Evolutionary conservation across 2,113 vertebrate genomes (phyloP), one percentile per base, ranked within the genome.

Genomic region (Thunnus thynnus): DNA sequence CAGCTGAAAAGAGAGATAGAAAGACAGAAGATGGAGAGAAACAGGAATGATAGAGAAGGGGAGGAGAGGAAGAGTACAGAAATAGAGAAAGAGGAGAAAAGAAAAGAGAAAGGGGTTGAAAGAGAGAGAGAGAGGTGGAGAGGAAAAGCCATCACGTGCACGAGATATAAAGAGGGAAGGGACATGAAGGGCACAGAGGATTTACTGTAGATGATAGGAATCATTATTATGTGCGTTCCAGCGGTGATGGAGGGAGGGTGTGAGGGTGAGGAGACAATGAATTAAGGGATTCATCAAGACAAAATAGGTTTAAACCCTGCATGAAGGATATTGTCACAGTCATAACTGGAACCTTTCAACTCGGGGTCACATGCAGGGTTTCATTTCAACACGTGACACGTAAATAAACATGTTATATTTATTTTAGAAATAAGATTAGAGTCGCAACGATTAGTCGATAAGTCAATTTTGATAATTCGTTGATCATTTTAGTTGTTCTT

Each of bases 121-220:
- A 58, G 73, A 76, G 80, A 36, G 32, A 36, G 65, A 63, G 32
- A 50, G 46, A 36, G 57, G 63, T 44, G 50, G 79, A 67, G 66
- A 51, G 57, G 66, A 74, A 58, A 69, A 76, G 81, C 50, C 63
- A 20, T 87, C 74, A 58, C 80, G 80, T 55, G 69, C 32, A 57
- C 10, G 1, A 58, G 10, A 62, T 47, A 47, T 36, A 65, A 12
- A 46, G 56, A 57, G 63, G 2, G 56, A 52, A 52, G 47, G n/a
- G 70, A 86, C 66, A 85, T 71, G 67, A 89, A 90, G 77, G 78
- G 71, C 86, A 82, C 32, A 61, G 81, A 84, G 83, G 90, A 89
- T 88, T 90, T 74, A 80, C 36, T 41, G 36, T 41, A 41, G 46
- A 68, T 56, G 77, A 90, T 72, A 67, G 62, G 51, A 72, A 60